Conservation (phyloP, 2,797 vertebrate species). For the Parambassis ranga region DNA sequence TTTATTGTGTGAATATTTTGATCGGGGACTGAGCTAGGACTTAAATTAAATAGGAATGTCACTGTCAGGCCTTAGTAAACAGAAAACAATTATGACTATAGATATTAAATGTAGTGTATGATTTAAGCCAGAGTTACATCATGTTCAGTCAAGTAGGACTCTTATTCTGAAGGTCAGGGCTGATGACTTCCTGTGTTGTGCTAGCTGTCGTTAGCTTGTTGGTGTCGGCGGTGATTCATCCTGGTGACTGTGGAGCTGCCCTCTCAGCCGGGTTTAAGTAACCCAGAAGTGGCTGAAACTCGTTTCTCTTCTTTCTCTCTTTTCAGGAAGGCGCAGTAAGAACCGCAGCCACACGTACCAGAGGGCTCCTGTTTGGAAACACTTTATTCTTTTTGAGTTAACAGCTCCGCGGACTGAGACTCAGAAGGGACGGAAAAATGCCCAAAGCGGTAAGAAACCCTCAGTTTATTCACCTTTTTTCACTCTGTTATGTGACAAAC, state of each 20-base stretch:
- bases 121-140: no score
- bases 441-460: constrained; percentile 77
- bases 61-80: no score
- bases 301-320: constrained; percentile 75
- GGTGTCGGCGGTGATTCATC: constrained; percentile 50
- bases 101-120: no score
- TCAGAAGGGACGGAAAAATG: constrained; percentile 69
- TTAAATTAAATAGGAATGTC: no score
- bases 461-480: constrained; percentile 14
- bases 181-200: neutral
- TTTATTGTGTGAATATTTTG: no score
- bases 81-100: no score
- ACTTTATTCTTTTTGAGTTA: neutral
- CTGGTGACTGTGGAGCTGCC: constrained; percentile 30
- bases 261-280: constrained; percentile 61
- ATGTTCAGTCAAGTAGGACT: neutral
- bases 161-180: constrained; percentile 41
- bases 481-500: neutral
- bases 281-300: constrained; percentile 65
- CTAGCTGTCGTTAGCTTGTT: neutral
- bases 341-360: constrained; percentile 11
- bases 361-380: constrained; percentile 9
- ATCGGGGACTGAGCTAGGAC: no score
- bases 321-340: constrained; percentile 47
- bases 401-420: constrained; percentile 26